Base-by-base conservation (phyloP, 2,888 invertebrate species). In the Polia nebulosa region DNA sequence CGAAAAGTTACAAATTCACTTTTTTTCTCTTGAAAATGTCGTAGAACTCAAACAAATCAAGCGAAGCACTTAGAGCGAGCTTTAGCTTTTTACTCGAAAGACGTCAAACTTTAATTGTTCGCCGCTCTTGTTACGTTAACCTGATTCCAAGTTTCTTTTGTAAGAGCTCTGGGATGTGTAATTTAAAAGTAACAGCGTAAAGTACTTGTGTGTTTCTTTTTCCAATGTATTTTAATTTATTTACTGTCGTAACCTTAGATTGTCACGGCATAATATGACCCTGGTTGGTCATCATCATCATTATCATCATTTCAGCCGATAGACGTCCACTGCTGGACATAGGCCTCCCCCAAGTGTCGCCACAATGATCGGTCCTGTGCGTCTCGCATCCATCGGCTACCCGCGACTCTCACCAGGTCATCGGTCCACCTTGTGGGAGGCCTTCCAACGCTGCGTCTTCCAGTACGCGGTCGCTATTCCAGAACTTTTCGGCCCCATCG, bases 1-100 rank as follows among this genome's bases (percentile, higher is more conserved):
- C 65, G 51, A 69, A 72, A 79, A 76, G 82, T 74, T 64, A 22
- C 52, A 66, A n/a, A 55, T 63, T 67, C 27, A 70, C 36, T 70
- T 68, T 85, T 79, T 85, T 86, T 79, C 80, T 86, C 77, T 74
- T 77, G 74, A 85, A 87, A 86, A 82, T 82, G 68, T 88, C 86
- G 85, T 81, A 81, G 84, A 92, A 93, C 89, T 91, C 92, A 93
- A 93, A 94, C 92, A 93, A 92, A 93, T 93, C 90, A 90, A 90
- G 86, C 82, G 77, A 84, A 91, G 90, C 92, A 92, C 93, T 93
- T 92, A 91, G 83, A 84, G 72, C 76, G 72, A 81, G 78, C 82
- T 84, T 85, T 84, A 80, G 80, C 78, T 85, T 88, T 83, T 84
- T 84, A 81, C 83, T 84, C 79, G 69, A 68, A 78, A 82, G 85